Percentiles rank a stretch among this genome's conserved stretches.
Conservation (phyloP, 2,888 invertebrate species). For the Chymomyza fuscimana region DNA sequence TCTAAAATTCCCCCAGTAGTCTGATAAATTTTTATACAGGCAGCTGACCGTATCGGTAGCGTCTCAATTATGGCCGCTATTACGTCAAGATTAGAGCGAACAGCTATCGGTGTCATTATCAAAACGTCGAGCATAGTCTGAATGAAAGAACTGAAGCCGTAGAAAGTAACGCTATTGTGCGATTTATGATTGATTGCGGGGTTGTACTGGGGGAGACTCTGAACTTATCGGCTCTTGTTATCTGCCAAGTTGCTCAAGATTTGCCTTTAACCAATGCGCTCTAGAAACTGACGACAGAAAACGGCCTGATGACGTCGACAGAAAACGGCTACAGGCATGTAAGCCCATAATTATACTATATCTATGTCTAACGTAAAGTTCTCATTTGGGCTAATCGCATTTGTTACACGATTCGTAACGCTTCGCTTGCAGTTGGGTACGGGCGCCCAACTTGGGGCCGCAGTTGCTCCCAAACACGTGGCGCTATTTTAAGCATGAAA, state of each 20-base stretch:
- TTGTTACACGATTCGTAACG: slow-evolving; percentile 6
- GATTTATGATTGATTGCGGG: slow-evolving; percentile 45
- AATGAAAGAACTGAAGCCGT: slow-evolving; percentile 15
- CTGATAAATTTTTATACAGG: background rate
- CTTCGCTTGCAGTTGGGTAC: background rate
- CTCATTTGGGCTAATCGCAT: background rate
- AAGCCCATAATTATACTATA: background rate
- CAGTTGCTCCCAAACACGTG: slow-evolving; percentile 48
- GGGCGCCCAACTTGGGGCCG: background rate
- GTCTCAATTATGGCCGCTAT: slow-evolving; percentile 24
- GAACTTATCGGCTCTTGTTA: slow-evolving; percentile 12
- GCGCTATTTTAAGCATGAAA: slow-evolving; percentile 74
- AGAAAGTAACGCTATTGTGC: slow-evolving; percentile 28
- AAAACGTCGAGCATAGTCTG: slow-evolving; percentile 17
- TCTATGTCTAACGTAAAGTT: background rate
- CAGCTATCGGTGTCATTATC: slow-evolving; percentile 55
- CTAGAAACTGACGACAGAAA: background rate
- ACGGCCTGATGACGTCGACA: slow-evolving; percentile 54
- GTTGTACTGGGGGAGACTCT: too few relatives aligned
- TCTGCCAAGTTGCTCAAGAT: slow-evolving; percentile 23
- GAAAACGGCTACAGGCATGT: background rate
- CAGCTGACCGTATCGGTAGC: background rate
- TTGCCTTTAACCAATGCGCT: background rate
- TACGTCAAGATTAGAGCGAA: slow-evolving; percentile 21
- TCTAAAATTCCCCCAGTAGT: background rate